Evolutionary conservation across 2,888 invertebrate genomes (phyloP).

Genomic region (Cheilosia vernalis): DNA sequence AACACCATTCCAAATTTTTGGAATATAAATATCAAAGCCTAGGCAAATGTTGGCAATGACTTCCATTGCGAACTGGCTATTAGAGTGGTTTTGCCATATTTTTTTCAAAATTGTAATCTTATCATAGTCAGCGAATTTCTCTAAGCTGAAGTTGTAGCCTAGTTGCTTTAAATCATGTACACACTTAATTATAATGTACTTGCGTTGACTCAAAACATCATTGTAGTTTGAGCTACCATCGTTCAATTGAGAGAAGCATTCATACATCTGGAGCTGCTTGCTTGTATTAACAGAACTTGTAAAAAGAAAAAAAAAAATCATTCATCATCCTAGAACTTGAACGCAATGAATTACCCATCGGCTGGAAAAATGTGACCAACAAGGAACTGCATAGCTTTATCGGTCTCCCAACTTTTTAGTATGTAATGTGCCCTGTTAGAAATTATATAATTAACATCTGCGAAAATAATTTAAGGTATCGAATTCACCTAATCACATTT

Average conservation of each 20-base stretch:
- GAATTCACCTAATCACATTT: conserved; percentile 79
- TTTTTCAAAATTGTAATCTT: conserved; percentile 82
- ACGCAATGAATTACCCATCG: conserved; percentile 78
- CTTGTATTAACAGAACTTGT: conserved; percentile 78
- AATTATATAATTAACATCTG: conserved; percentile 2
- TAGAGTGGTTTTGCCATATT: conserved; percentile 81
- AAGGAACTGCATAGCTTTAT: conserved; percentile 80
- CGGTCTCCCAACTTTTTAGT: conserved; percentile 81
- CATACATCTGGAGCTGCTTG: conserved; percentile 82
- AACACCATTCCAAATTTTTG: conserved; percentile 83
- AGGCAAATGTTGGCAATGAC: conserved; percentile 82
- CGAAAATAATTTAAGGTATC: neutral
- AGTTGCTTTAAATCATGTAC: conserved; percentile 82
- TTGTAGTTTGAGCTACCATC: conserved; percentile 80
- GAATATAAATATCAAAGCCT: conserved; percentile 81
- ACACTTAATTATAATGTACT: conserved; percentile 82
- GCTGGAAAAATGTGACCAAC: conserved; percentile 80
- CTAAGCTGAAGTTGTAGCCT: conserved; percentile 81
- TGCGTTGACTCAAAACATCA: conserved; percentile 80
- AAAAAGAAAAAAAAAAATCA: conserved; percentile 18
- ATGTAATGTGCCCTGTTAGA: conserved; percentile 81
- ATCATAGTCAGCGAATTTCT: conserved; percentile 82
- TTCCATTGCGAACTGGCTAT: conserved; percentile 80
- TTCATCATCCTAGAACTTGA: neutral
- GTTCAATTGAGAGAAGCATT: conserved; percentile 82